Evolutionary conservation across 2,888 invertebrate genomes (phyloP).

Genomic region (Sepioteuthis lessoniana): DNA sequence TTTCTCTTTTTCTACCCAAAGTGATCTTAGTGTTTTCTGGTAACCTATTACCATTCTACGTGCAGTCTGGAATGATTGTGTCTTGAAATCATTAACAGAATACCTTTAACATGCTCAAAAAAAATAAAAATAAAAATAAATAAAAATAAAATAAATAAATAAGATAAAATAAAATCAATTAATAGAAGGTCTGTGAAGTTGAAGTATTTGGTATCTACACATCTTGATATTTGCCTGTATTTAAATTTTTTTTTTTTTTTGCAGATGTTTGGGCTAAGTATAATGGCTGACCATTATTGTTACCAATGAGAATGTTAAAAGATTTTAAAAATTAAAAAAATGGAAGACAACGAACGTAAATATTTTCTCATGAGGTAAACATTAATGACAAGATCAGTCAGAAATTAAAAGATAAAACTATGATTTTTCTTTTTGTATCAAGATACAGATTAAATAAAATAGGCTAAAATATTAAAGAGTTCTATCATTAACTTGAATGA

Average conservation of each 20-base stretch:
- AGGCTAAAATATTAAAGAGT: neutral
- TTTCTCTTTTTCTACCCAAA: neutral
- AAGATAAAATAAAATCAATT: neutral
- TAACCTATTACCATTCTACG: conserved; percentile 33
- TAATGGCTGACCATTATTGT: neutral
- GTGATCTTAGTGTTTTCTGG: conserved; percentile 33
- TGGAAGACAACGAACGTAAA: neutral
- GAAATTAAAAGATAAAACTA: neutral
- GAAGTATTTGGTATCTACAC: neutral
- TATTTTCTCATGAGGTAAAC: neutral
- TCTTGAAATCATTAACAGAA: conserved; percentile 2
- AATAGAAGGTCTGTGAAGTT: conserved; percentile 18
- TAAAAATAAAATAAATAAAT: too few relatives aligned
- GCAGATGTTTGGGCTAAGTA: neutral
- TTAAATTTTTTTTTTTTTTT: neutral
- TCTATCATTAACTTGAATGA: neutral
- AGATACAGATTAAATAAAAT: neutral
- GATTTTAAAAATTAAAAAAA: neutral
- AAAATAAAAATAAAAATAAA: neutral
- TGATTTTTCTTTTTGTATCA: neutral
- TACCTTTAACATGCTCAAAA: conserved; percentile 13
- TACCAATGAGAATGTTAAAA: conserved; percentile 2
- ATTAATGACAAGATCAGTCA: neutral
- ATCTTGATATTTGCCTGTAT: neutral
- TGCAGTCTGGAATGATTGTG: conserved; percentile 25